phyloP scores from a whole-genome alignment of 2,797 vertebrate genomes.

The Leuciscus waleckii region DNA sequence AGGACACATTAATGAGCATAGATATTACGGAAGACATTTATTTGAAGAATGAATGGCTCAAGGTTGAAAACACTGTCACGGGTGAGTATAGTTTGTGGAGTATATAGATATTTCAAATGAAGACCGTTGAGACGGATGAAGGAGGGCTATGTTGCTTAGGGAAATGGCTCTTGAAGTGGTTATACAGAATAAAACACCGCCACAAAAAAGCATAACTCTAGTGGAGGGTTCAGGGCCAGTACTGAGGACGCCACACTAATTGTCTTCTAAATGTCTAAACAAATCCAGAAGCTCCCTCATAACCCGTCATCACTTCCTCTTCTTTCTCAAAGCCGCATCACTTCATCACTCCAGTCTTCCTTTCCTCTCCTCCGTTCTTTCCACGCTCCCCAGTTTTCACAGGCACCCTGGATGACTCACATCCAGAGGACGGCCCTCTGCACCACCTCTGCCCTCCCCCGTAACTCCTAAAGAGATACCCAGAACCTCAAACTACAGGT shows the following conservation, averaged over 20 bases:
- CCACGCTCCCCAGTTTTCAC: conserved; percentile 78
- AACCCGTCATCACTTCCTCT: conserved; percentile 69
- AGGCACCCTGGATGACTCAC: conserved; percentile 78
- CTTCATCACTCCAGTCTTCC: conserved; percentile 70
- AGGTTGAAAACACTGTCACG: background rate
- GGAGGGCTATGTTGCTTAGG: conserved; percentile 14
- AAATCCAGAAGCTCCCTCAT: conserved; percentile 56
- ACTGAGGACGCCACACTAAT: conserved; percentile 5
- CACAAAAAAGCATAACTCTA: background rate
- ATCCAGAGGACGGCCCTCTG: conserved; percentile 49
- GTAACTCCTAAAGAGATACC: conserved; percentile 57
- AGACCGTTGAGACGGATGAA: background rate
- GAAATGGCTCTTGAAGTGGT: background rate
- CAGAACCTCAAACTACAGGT: conserved; percentile 52
- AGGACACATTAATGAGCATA: background rate
- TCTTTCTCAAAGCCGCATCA: conserved; percentile 76
- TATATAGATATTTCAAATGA: conserved; percentile 22
- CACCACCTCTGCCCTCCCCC: conserved; percentile 66
- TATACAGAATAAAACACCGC: conserved; percentile 6
- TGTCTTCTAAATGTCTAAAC: conserved; percentile 20
- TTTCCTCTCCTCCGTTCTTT: conserved; percentile 61
- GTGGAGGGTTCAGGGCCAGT: conserved; percentile 1
- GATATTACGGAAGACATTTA: background rate
- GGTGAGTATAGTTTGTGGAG: conserved; percentile 15
- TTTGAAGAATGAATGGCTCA: background rate